Conservation (phyloP, 2,113 vertebrate genomes). For the Pachyramphus minor region DNA sequence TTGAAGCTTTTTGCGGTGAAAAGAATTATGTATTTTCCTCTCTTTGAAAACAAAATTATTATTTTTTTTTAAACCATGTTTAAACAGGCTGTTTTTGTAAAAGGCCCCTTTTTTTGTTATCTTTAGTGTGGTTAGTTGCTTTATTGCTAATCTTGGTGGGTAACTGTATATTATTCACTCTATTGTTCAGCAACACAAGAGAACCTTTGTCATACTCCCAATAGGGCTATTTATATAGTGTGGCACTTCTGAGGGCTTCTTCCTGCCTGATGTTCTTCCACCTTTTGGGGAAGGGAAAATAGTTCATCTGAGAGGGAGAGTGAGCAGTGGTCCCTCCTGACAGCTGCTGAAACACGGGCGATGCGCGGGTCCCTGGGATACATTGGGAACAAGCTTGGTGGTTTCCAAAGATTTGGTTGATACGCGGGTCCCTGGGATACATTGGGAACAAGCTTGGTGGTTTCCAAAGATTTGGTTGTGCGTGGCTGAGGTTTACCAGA, state of each 20-base stretch:
- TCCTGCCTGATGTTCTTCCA: conserved; percentile 55
- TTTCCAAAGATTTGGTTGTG: background rate
- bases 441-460: background rate
- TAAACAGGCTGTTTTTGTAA: conserved; percentile 53
- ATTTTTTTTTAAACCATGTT: conserved; percentile 1
- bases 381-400: background rate
- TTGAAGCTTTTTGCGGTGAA: conserved; percentile 55
- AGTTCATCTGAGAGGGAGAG: background rate
- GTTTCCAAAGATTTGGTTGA: background rate
- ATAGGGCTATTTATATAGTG: conserved; percentile 42
- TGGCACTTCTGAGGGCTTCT: conserved; percentile 39
- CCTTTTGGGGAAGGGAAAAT: conserved; percentile 32
- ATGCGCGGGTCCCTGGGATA: accelerated
- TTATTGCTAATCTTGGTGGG: conserved; percentile 62
- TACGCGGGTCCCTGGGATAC: accelerated
- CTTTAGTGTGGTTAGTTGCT: conserved; percentile 61
- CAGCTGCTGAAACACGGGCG: background rate
- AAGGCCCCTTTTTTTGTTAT: conserved; percentile 53
- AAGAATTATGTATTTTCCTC: conserved; percentile 64
- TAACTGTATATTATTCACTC: conserved; percentile 64
- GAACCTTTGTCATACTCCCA: conserved; percentile 60
- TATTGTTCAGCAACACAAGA: conserved; percentile 67
- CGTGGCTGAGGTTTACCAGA: background rate
- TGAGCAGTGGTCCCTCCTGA: background rate
- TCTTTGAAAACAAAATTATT: conserved; percentile 45